Conservation (phyloP, 2,888 invertebrate species). For the Epinotia brunnichana region DNA sequence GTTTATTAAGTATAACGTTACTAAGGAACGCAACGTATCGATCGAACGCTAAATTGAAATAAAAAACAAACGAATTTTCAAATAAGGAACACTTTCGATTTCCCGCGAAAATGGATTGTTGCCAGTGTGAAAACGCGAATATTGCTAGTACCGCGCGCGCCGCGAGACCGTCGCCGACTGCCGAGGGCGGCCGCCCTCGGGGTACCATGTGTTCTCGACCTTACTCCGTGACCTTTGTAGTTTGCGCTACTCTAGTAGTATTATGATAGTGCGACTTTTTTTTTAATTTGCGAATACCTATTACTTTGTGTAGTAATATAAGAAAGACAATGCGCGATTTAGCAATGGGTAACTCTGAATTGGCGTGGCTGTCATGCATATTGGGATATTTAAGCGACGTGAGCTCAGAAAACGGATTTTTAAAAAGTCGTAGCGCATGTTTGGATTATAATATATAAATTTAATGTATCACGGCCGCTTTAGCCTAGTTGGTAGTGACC, state of each 20-base stretch:
- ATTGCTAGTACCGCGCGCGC: conserved; percentile 51
- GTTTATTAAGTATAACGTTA: not conserved
- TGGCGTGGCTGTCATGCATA: too few relatives aligned
- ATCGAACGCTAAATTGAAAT: not conserved
- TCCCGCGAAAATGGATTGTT: conserved; percentile 37
- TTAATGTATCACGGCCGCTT: too few relatives aligned
- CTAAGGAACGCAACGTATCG: not conserved
- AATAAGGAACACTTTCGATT: conserved; percentile 31
- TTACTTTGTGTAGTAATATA: too few relatives aligned
- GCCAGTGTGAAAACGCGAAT: conserved; percentile 31
- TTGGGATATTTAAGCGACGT: too few relatives aligned
- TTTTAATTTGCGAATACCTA: not conserved
- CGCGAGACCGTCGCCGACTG: conserved; percentile 73
- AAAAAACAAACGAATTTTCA: not conserved
- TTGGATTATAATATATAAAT: too few relatives aligned
- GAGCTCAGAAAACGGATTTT: too few relatives aligned
- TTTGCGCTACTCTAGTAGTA: conserved; percentile 13
- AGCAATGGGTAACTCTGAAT: too few relatives aligned
- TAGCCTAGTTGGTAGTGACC: too few relatives aligned
- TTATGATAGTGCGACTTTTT: conserved; percentile 7
- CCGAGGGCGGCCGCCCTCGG: conserved; percentile 80
- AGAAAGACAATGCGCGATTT: too few relatives aligned
- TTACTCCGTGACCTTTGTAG: conserved; percentile 47
- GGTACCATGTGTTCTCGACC: conserved; percentile 62
- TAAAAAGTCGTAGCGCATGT: too few relatives aligned